Evolutionary conservation across 2,888 invertebrate genomes (phyloP).

Genomic region (Notodonta ziczac): DNA sequence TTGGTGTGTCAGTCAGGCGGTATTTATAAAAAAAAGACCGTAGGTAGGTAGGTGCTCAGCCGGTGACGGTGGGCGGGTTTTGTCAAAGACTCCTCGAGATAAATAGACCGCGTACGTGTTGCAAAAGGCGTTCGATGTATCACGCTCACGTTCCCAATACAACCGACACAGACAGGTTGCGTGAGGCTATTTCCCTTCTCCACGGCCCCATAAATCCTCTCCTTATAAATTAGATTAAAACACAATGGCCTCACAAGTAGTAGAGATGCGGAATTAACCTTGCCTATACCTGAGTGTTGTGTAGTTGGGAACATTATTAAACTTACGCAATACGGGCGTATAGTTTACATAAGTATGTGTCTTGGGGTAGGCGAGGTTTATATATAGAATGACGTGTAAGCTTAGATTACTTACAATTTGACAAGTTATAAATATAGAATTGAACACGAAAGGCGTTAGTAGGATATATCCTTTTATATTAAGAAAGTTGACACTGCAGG

Average conservation of each 20-base stretch:
- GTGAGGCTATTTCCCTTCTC: slow-evolving; percentile 68
- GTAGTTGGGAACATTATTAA: slow-evolving; percentile 31
- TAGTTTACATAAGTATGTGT: slow-evolving; percentile 1
- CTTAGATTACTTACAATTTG: not conserved
- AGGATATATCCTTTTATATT: too few relatives aligned
- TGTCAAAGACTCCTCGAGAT: slow-evolving; percentile 59
- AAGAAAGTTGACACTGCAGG: too few relatives aligned
- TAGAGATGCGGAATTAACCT: slow-evolving; percentile 43
- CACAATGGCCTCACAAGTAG: slow-evolving; percentile 49
- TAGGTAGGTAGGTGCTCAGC: too few relatives aligned
- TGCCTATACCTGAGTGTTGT: slow-evolving; percentile 30
- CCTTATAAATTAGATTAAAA: slow-evolving; percentile 74
- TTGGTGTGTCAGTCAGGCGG: too few relatives aligned
- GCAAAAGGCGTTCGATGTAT: slow-evolving; percentile 62
- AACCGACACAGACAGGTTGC: slow-evolving; percentile 64
- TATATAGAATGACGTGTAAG: slow-evolving; percentile 7
- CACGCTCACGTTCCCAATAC: slow-evolving; percentile 70
- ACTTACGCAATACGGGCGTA: slow-evolving; percentile 15
- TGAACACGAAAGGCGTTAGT: too few relatives aligned
- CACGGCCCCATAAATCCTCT: slow-evolving; percentile 68
- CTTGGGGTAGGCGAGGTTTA: not conserved
- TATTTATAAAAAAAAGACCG: too few relatives aligned
- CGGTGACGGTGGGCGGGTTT: slow-evolving; percentile 35
- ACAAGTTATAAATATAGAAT: not conserved
- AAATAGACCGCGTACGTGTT: slow-evolving; percentile 64